Base-by-base conservation (phyloP, 2,888 invertebrate species). In the Ommatoiulus sabulosus region DNA sequence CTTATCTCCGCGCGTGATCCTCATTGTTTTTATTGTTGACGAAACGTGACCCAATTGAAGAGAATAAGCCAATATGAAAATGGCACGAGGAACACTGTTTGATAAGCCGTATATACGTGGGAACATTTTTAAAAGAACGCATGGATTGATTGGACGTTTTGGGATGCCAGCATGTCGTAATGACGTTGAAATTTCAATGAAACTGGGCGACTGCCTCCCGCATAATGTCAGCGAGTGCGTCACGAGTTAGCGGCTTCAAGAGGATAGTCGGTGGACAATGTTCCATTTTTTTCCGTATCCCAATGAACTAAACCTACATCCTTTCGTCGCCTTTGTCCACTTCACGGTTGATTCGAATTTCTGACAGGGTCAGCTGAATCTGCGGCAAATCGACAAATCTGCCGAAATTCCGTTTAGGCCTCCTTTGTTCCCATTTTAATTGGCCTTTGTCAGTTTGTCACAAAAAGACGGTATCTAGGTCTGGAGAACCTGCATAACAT, bases 361-460 rank as follows among this genome's bases (percentile, higher is more conserved):
- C 48, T 72, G 72, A 24, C 72, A 72, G 72, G 72, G 72, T 72
- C 72, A 72, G 72, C 24, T 72, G 72, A 72, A 72, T 72, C 72
- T 24, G 8, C 24, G 72, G 72, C 72, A 72, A 72, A 24, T 72
- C 72, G 72, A 72, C 72, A 72, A 24, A 72, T 72, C 24, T 72
- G 24, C 10, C 8, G 72, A 72, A 72, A 24, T 24, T 72, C 72
- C 6, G 72, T 72, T 20, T 72, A 72, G 20, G 3, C 20, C 72
- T 72, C 24, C 72, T 72, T 72, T 72, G 72, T 72, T 72, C 72
- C 24, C 72, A 10, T 72, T 72, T 72, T 72, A 72, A 72, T 72
- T 72, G 72, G 24, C 24, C 72, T 72, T 72, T 72, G 72, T 72
- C 24, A n/a, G 24, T 24, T 72, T 1, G 72, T n/a, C 72, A 72